These are phyloP conservation scores for Parnassius orleans DNA, from an alignment of 2,888 invertebrate species.

Conservation along the genomic window DNA sequence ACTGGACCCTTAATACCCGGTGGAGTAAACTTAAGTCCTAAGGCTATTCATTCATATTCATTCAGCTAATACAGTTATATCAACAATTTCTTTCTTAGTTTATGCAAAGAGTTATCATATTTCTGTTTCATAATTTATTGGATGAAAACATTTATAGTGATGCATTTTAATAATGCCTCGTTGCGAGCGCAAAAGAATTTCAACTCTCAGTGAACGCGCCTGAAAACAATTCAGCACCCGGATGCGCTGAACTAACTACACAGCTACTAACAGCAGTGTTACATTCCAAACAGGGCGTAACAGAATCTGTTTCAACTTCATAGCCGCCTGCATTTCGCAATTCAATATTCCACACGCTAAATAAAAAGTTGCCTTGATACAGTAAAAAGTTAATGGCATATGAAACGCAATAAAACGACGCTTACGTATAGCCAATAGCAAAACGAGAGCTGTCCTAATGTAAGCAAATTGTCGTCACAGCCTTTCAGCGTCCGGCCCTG, in stretches of 20 bases:
- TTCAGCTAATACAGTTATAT: too few relatives aligned
- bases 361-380: constrained; percentile 40
- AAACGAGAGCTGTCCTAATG: constrained; percentile 70
- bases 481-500: constrained; percentile 75
- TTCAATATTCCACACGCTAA: constrained; percentile 53
- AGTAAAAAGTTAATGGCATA: constrained; percentile 32
- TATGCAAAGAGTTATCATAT: constrained; percentile 11
- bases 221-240: constrained; percentile 62
- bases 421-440: constrained; percentile 37
- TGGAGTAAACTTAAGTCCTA: too few relatives aligned
- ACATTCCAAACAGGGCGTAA: constrained; percentile 53
- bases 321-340: constrained; percentile 51
- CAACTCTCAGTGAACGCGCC: constrained; percentile 52
- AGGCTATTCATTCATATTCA: too few relatives aligned
- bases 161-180: constrained; percentile 45
- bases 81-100: constrained; percentile 18
- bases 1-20: too few relatives aligned
- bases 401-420: constrained; percentile 31
- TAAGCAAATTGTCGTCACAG: constrained; percentile 79
- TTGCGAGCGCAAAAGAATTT: constrained; percentile 48
- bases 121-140: constrained; percentile 24
- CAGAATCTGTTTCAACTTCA: constrained; percentile 63
- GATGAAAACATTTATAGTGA: constrained; percentile 22
- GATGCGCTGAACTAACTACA: constrained; percentile 51
- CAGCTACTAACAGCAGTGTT: constrained; percentile 42